Evolutionary conservation across 2,888 invertebrate genomes (phyloP), one percentile per base, ranked within the genome.

Genomic region (Limenitis camilla): DNA sequence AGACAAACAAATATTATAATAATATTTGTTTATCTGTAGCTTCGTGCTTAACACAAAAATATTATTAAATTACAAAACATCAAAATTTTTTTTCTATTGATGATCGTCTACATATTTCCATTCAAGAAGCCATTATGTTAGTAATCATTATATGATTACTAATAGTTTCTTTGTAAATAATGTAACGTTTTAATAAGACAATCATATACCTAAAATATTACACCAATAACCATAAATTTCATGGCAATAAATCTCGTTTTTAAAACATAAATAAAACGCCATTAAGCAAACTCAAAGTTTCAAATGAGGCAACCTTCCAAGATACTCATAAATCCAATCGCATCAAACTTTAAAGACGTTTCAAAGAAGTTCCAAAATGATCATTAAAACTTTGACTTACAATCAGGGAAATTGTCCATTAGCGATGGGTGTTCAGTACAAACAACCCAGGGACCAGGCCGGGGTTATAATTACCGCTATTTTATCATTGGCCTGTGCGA

Each of bases 361-460:
- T 55, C 60, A 56, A 60, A 46, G 60, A 66, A 66, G 60, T 68
- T 66, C 59, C 60, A 61, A 68, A 68, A 66, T 64, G 67, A 64
- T 71, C 67, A 67, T 71, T 69, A 71, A 68, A 69, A 71, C 65
- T 69, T 69, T 64, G 59, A 60, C 63, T 65, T 62, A 65, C 65
- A 67, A 64, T 68, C 63, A 63, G 61, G 65, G 60, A 68, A 68
- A 67, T 71, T 63, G 67, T 64, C 66, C 66, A 67, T 68, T 67
- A 68, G 59, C 57, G 60, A 55, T 53, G 58, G 59, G 50, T 59
- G 55, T 61, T 60, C 59, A 59, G 55, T 51, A 61, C 60, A 67
- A 66, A 67, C 63, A 66, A 61, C 55, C 61, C 55, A 50, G 53
- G 56, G 59, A n/a, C n/a, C n/a, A n/a, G n/a, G 61, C 56, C 55